Evolutionary conservation across 2,797 vertebrate genomes (phyloP).

Genomic region (Tokudaia muenninki): DNA sequence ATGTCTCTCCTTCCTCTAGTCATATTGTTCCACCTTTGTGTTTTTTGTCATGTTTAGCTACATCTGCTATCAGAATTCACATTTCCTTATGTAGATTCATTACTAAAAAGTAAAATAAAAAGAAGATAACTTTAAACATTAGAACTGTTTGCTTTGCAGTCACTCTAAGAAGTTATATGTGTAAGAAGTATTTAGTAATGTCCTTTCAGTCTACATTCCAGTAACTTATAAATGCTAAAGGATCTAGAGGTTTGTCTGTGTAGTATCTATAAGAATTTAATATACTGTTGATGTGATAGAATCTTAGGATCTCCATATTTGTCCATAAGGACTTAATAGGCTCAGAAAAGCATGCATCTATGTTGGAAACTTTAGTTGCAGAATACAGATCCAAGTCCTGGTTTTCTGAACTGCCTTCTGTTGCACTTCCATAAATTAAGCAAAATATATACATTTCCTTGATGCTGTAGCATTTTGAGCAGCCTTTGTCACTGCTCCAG

Average conservation of each 20-base stretch:
- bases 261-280: background rate
- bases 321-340: background rate
- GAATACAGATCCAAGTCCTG: background rate
- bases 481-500: conserved; percentile 70
- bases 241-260: background rate
- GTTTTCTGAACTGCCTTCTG: conserved; percentile 58
- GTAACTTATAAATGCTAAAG: background rate
- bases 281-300: background rate
- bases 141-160: conserved; percentile 6
- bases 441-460: conserved; percentile 76
- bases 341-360: conserved; percentile 15
- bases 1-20: background rate
- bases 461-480: conserved; percentile 4
- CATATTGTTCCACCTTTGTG: background rate
- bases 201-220: background rate
- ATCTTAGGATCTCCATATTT: background rate
- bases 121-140: background rate
- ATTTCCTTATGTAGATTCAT: background rate
- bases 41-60: background rate
- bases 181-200: background rate
- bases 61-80: background rate
- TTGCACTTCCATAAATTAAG: conserved; percentile 36
- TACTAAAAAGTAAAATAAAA: background rate
- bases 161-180: background rate
- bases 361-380: background rate